phyloP scores from a whole-genome alignment of 2,113 vertebrate species.

The Phyllopteryx taeniolatus region DNA sequence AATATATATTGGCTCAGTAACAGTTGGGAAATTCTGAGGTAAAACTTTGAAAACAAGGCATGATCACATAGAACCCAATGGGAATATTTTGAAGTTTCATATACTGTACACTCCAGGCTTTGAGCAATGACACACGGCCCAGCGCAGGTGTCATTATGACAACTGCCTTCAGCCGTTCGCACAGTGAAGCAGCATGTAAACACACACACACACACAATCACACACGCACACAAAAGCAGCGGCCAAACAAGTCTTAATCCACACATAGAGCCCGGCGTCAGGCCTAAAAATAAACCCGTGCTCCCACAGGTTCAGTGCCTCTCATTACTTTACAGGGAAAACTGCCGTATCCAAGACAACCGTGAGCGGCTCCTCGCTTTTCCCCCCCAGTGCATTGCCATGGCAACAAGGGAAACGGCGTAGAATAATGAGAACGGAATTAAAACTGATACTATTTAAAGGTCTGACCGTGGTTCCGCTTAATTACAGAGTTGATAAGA shows the following conservation, averaged over 20 bases:
- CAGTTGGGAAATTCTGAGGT: too few relatives aligned
- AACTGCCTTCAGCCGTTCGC: conserved; percentile 46
- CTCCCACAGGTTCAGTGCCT: conserved; percentile 71
- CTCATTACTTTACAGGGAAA: conserved; percentile 75
- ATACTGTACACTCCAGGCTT: neutral
- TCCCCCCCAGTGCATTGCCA: conserved; percentile 54
- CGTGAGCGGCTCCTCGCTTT: conserved; percentile 50
- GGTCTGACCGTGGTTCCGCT: conserved; percentile 13
- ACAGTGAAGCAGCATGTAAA: conserved; percentile 43
- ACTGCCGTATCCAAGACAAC: conserved; percentile 78
- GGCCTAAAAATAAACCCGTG: conserved; percentile 72
- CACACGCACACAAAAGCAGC: conserved; percentile 6
- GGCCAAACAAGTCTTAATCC: conserved; percentile 59
- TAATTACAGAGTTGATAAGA: conserved; percentile 8
- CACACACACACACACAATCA: conserved; percentile 22
- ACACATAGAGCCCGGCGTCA: conserved; percentile 64
- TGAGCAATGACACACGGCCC: conserved; percentile 15
- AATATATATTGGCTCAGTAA: too few relatives aligned
- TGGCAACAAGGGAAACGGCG: conserved; percentile 74
- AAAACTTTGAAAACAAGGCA: too few relatives aligned
- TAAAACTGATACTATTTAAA: conserved; percentile 44
- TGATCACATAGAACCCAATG: too few relatives aligned
- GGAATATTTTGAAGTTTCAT: neutral
- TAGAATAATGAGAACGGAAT: conserved; percentile 71
- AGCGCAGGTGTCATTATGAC: conserved; percentile 44